Percentiles rank a stretch among this genome's conserved stretches.
Evolutionary conservation across 2,797 vertebrate species (phyloP).

Genomic region (Coranthus polyacanthus): DNA sequence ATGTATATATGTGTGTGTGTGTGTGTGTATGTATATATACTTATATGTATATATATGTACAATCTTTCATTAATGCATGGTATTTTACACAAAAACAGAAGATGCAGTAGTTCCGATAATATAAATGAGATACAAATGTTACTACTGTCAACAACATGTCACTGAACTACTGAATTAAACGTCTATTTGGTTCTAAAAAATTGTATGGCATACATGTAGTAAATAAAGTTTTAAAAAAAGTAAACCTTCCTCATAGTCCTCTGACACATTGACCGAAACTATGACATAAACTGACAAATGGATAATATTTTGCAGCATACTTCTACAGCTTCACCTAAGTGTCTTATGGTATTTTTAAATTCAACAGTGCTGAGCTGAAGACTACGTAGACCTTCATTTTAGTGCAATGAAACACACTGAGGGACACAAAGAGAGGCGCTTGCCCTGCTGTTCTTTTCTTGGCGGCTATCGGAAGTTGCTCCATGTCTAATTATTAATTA

Average conservation of each 20-base stretch:
- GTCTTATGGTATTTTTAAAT: constrained; percentile 24
- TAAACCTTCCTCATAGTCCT: constrained; percentile 12
- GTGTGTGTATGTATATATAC: too few relatives aligned
- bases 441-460: constrained; percentile 80
- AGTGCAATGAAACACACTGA: constrained; percentile 48
- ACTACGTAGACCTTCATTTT: constrained; percentile 45
- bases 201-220: neutral
- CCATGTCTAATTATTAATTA: constrained; percentile 89
- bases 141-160: neutral
- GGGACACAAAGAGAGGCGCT: constrained; percentile 68
- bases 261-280: constrained; percentile 13
- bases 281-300: constrained; percentile 5
- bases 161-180: too few relatives aligned
- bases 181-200: constrained; percentile 22
- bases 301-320: constrained; percentile 13
- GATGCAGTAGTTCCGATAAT: too few relatives aligned
- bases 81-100: too few relatives aligned
- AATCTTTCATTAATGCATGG: too few relatives aligned
- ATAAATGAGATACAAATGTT: too few relatives aligned
- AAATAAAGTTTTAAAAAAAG: constrained; percentile 33
- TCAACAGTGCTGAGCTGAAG: constrained; percentile 27
- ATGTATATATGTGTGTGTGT: too few relatives aligned
- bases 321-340: neutral
- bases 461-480: constrained; percentile 81
- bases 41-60: too few relatives aligned